phyloP scores from a whole-genome alignment of 2,888 invertebrate genomes.

The Danaus chrysippus region DNA sequence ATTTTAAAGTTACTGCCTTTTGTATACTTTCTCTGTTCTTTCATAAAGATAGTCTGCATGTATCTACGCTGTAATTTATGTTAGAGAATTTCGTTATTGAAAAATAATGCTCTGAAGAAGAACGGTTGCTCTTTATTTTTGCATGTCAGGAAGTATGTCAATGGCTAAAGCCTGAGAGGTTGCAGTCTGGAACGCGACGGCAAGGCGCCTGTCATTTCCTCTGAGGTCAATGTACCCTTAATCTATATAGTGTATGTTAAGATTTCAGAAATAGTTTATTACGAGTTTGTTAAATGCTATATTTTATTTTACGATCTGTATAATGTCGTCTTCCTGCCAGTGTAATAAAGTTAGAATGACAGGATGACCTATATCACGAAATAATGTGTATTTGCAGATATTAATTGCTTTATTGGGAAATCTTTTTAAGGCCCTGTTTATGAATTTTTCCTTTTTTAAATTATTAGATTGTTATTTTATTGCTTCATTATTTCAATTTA shows the following conservation, averaged over 20 bases:
- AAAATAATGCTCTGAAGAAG: not conserved
- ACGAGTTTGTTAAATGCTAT: not conserved
- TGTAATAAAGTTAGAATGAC: conserved; percentile 1
- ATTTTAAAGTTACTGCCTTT: too few relatives aligned
- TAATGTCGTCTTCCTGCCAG: conserved; percentile 5
- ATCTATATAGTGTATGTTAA: not conserved
- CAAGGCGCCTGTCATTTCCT: conserved; percentile 22
- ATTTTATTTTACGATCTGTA: conserved; percentile 5
- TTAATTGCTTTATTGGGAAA: not conserved
- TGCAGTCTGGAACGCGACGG: conserved; percentile 22
- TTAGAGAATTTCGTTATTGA: not conserved
- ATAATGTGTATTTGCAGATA: conserved; percentile 1
- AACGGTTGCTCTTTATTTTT: conserved; percentile 2
- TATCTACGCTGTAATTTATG: too few relatives aligned
- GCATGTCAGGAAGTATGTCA: conserved; percentile 2
- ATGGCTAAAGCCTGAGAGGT: conserved; percentile 3
- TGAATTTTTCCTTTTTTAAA: too few relatives aligned
- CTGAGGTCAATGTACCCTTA: conserved; percentile 21
- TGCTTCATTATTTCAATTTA: too few relatives aligned
- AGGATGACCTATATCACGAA: conserved; percentile 1
- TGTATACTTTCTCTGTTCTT: too few relatives aligned
- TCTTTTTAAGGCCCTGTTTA: not conserved
- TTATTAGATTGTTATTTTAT: too few relatives aligned
- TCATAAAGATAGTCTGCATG: too few relatives aligned
- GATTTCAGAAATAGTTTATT: not conserved